Conservation (phyloP, 2,797 vertebrate genomes). For the Eutrigla gurnardus region DNA sequence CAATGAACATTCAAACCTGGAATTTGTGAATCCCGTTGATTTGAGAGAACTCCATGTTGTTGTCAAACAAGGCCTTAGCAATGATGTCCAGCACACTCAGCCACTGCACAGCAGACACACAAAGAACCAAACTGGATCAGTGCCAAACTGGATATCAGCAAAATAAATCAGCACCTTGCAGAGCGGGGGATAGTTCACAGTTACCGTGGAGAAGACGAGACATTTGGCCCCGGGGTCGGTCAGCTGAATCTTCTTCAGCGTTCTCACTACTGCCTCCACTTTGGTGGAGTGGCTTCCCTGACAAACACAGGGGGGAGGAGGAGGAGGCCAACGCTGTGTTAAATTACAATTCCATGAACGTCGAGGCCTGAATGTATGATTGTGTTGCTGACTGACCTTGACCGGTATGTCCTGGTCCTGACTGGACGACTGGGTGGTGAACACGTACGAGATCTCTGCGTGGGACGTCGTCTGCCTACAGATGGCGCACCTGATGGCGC, state of each 20-base stretch:
- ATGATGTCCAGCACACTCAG: slow-evolving; percentile 98
- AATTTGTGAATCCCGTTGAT: slow-evolving; percentile 98
- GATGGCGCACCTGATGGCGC: slow-evolving; percentile 96
- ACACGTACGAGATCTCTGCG: slow-evolving; percentile 97
- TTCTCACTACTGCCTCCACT: slow-evolving; percentile 97
- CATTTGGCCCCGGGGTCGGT: slow-evolving; percentile 94
- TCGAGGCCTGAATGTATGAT: not conserved
- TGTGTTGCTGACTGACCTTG: slow-evolving; percentile 83
- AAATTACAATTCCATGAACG: slow-evolving; percentile 1
- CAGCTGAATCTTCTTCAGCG: slow-evolving; percentile 94
- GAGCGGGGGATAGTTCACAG: slow-evolving; percentile 18
- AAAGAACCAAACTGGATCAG: slow-evolving; percentile 28
- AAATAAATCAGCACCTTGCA: slow-evolving; percentile 21
- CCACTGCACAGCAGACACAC: slow-evolving; percentile 85
- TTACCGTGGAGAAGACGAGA: slow-evolving; percentile 98
- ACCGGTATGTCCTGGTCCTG: slow-evolving; percentile 95
- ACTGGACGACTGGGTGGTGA: slow-evolving; percentile 90
- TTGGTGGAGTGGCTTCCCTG: slow-evolving; percentile 99
- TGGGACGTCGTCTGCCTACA: slow-evolving; percentile 97
- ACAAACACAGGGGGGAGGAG: slow-evolving; percentile 9
- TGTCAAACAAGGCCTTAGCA: slow-evolving; percentile 96
- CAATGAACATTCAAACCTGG: slow-evolving; percentile 85
- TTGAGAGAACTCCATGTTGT: slow-evolving; percentile 96
- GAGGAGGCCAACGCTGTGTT: not conserved
- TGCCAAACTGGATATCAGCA: slow-evolving; percentile 13